These are phyloP conservation scores for Octonoba sinensis DNA, from an alignment of 2,888 invertebrate genomes.

Conservation along the genomic window DNA sequence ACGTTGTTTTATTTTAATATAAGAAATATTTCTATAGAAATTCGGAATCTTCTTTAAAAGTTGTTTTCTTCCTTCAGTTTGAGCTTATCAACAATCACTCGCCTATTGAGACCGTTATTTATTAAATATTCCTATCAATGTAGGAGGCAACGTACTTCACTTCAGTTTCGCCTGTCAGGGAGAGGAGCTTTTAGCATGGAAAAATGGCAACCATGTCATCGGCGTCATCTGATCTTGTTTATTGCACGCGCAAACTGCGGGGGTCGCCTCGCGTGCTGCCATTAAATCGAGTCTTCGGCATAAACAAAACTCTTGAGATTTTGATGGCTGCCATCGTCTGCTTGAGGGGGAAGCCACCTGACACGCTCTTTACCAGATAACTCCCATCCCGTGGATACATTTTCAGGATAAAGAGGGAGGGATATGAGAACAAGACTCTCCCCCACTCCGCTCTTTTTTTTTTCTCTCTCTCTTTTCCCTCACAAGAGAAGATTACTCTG, in stretches of 20 bases:
- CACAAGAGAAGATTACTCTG: too few species aligned
- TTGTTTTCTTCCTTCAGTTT: too few species aligned
- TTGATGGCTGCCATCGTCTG: background rate
- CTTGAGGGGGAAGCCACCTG: background rate
- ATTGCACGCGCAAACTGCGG: constrained; percentile 12
- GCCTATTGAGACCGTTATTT: too few species aligned
- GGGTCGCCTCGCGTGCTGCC: constrained; percentile 39
- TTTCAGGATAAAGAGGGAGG: background rate
- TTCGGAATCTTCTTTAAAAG: background rate
- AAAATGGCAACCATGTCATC: constrained; percentile 1
- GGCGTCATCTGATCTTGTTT: constrained; percentile 51
- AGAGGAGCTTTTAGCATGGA: background rate
- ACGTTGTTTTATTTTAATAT: background rate
- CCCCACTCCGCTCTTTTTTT: too few species aligned
- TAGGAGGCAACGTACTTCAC: too few species aligned
- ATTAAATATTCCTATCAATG: too few species aligned
- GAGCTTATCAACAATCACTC: too few species aligned
- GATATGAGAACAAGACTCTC: background rate
- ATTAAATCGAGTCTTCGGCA: constrained; percentile 35
- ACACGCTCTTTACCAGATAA: background rate
- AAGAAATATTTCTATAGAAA: background rate
- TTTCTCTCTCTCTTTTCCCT: too few species aligned
- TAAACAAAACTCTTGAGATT: constrained; percentile 58
- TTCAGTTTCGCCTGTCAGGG: background rate
- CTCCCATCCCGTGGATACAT: background rate